Conservation (phyloP, 2,797 vertebrate genomes). For the Cryptoblepharus egeriae region DNA sequence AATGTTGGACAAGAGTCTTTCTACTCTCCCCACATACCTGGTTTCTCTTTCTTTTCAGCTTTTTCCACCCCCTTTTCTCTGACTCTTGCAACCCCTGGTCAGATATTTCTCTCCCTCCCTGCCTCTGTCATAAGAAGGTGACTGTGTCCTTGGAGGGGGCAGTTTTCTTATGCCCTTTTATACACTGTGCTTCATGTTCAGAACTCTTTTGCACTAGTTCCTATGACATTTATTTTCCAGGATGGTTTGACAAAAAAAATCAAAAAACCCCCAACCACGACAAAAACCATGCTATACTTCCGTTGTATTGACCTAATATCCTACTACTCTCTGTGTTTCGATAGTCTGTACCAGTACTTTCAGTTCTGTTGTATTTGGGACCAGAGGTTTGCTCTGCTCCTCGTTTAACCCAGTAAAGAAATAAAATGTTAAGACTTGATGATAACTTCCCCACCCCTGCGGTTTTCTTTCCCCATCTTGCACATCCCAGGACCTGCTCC, state of each 20-base stretch:
- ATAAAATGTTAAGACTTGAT: slow-evolving; percentile 86
- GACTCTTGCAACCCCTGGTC: slow-evolving; percentile 53
- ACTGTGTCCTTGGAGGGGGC: slow-evolving; percentile 73
- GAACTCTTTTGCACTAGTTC: slow-evolving; percentile 88
- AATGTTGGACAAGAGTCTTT: slow-evolving; percentile 62
- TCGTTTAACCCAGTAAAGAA: slow-evolving; percentile 87
- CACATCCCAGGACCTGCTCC: too few relatives aligned
- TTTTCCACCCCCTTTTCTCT: slow-evolving; percentile 63
- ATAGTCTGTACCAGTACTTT: slow-evolving; percentile 88
- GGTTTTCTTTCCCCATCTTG: not conserved
- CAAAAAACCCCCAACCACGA: slow-evolving; percentile 45
- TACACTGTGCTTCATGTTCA: slow-evolving; percentile 90
- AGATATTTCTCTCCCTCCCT: slow-evolving; percentile 52
- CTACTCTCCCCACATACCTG: slow-evolving; percentile 61
- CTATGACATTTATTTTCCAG: slow-evolving; percentile 84
- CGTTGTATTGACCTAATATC: slow-evolving; percentile 83
- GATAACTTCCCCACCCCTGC: slow-evolving; percentile 67
- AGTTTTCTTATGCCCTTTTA: slow-evolving; percentile 86
- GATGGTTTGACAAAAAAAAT: slow-evolving; percentile 78
- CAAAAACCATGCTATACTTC: slow-evolving; percentile 80
- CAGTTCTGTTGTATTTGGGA: slow-evolving; percentile 85
- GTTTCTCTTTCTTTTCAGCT: slow-evolving; percentile 63
- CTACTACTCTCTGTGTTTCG: slow-evolving; percentile 84
- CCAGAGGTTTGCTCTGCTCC: slow-evolving; percentile 79
- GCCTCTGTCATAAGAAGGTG: slow-evolving; percentile 74